Base-by-base conservation (phyloP, 2,113 vertebrate species). In the Salvelinus sp. region DNA sequence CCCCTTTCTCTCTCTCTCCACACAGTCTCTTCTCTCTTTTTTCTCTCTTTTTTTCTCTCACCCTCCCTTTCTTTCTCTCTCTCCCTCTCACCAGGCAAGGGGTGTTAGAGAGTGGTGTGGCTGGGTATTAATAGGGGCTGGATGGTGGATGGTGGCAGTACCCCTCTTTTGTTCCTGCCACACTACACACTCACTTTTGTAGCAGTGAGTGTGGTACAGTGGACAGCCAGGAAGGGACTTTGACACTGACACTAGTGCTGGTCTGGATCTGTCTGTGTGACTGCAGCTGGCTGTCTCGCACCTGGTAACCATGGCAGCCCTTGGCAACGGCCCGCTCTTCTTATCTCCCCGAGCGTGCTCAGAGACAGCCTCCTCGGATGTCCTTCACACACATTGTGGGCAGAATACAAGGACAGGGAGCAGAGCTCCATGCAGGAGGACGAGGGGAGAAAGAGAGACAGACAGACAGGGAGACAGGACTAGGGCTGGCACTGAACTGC, bases 261-360 rank as follows among this genome's bases (percentile, higher is more conserved):
- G 14, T 54, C 50, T 54, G 4, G 50, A 54, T 16, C 50, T 18
- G 50, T 54, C 50, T 54, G 50, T 54, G 50, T 54, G 50, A 54
- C 50, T 69, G 67, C 83, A 63, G 83, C 89, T 83, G 85, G 82
- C 87, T 92, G 91, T 88, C 89, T 88, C 88, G 88, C 87, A 89
- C 89, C 89, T 85, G 77, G 89, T 92, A 92, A 92, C 90, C 90
- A 92, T 92, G 88, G 91, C 88, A 85, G 89, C 86, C 86, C 91
- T 87, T 91, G 88, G 88, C 90, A 89, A 89, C 88, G 13, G 25
- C 22, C 85, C 83, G 48, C 85, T n/a, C 66, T 27, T 30, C n/a
- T 30, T 68, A 20, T 67, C 23, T 68, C 66, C 16, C 66, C 30
- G 30, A 30, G 72, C 50, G 69, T 80, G 68, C 79, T 77, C 73